Conservation (phyloP, 2,888 invertebrate genomes). For the Malachius bipustulatus region DNA sequence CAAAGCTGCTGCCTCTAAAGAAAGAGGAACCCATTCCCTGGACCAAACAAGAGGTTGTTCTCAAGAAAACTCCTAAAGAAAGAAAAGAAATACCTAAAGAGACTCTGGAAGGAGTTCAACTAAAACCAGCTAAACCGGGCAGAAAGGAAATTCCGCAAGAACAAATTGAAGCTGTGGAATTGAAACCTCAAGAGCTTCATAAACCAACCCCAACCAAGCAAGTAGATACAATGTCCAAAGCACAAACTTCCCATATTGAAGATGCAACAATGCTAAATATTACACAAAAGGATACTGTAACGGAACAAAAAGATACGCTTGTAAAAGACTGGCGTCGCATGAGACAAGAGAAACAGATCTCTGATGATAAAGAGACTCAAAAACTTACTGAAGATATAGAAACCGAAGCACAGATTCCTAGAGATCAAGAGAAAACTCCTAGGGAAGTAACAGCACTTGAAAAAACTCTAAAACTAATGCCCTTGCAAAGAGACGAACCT, state of each 20-base stretch:
- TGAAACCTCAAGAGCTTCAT: constrained; percentile 17
- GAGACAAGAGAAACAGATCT: not conserved
- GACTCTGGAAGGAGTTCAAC: constrained; percentile 38
- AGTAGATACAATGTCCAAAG: too few species aligned
- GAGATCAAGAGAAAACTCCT: not conserved
- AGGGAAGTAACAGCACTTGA: not conserved
- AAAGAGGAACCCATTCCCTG: constrained; percentile 40
- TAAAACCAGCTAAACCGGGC: constrained; percentile 46
- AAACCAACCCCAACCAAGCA: constrained; percentile 16
- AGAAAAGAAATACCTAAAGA: constrained; percentile 35
- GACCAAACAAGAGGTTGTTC: constrained; percentile 52
- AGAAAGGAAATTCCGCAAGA: constrained; percentile 21
- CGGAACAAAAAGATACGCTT: constrained; percentile 28
- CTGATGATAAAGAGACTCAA: too few species aligned
- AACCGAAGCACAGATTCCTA: constrained; percentile 21
- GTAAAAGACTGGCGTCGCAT: not conserved
- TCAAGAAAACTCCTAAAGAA: constrained; percentile 40
- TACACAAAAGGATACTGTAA: constrained; percentile 10
- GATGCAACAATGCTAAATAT: not conserved
- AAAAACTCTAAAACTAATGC: not conserved
- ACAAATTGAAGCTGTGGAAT: not conserved
- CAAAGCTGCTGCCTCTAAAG: not conserved
- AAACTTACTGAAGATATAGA: constrained; percentile 31
- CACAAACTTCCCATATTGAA: not conserved
- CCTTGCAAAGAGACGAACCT: constrained; percentile 17